phyloP scores from a whole-genome alignment of 2,888 invertebrate species.

The Siphonodentalium dalli region DNA sequence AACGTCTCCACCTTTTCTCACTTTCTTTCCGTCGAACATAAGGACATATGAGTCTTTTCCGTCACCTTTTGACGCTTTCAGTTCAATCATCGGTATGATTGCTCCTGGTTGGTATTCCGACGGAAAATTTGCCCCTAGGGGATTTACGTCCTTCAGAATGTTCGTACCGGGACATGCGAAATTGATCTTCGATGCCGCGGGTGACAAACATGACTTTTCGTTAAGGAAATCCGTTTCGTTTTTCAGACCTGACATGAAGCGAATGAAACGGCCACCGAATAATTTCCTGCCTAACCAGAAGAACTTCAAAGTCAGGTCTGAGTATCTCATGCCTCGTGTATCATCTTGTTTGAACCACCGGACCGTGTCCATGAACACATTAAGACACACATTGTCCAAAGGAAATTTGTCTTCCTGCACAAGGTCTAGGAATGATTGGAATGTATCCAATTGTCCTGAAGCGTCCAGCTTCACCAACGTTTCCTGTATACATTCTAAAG shows the following conservation, averaged over 20 bases:
- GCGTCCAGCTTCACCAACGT: too few species aligned
- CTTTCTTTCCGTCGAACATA: slow-evolving; percentile 15
- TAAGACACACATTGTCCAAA: not conserved
- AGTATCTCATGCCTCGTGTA: not conserved
- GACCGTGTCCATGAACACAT: slow-evolving; percentile 1
- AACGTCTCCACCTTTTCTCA: slow-evolving; percentile 4
- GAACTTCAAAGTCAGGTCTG: slow-evolving; percentile 1
- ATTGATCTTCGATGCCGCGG: slow-evolving; percentile 5
- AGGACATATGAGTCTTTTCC: slow-evolving; percentile 1
- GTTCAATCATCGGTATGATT: slow-evolving; percentile 5
- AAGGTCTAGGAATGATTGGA: slow-evolving; percentile 1
- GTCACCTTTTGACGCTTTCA: slow-evolving; percentile 1
- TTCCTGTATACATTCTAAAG: too few species aligned
- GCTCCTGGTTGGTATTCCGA: slow-evolving; percentile 2
- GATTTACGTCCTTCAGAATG: not conserved
- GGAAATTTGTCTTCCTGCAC: not conserved
- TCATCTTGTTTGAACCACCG: slow-evolving; percentile 5
- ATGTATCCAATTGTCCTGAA: too few species aligned
- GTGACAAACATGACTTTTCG: not conserved
- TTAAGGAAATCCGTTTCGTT: slow-evolving; percentile 2
- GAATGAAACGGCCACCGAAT: slow-evolving; percentile 9
- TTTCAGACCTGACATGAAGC: slow-evolving; percentile 15
- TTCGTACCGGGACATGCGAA: slow-evolving; percentile 10
- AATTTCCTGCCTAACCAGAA: slow-evolving; percentile 9
- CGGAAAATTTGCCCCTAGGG: not conserved